A percentile compares a stretch with the other conserved stretches of the same genome.
These are phyloP conservation scores for Clarias fuscus DNA, from an alignment of 2,797 vertebrate species.

Conservation along the genomic window DNA sequence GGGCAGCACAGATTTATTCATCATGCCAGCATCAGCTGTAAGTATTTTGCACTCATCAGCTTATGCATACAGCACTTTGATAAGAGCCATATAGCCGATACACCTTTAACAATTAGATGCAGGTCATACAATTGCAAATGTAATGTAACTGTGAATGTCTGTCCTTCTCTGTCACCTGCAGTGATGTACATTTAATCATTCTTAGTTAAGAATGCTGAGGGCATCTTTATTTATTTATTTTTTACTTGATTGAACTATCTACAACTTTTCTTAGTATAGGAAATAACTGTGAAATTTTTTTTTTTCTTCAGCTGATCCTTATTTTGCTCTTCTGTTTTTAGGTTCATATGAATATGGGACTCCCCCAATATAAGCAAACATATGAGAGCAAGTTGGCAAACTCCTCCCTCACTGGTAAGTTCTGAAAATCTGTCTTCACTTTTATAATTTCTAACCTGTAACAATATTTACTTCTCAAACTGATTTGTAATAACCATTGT, in stretches of 20 bases:
- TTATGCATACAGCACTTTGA: constrained; percentile 33
- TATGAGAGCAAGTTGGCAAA: constrained; percentile 22
- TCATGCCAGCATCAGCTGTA: constrained; percentile 73
- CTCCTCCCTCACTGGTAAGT: constrained; percentile 44
- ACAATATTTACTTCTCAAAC: not conserved
- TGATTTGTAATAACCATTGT: not conserved
- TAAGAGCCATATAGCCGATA: not conserved
- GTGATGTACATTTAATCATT: not conserved
- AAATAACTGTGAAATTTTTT: not conserved
- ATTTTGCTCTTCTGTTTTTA: constrained; percentile 33
- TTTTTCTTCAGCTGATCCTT: not conserved
- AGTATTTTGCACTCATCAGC: constrained; percentile 58
- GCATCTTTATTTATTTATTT: not conserved
- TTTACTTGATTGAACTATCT: too few species aligned
- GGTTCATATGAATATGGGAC: constrained; percentile 39
- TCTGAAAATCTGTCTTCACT: constrained; percentile 13
- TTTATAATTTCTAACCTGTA: constrained; percentile 17
- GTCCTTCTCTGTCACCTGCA: not conserved
- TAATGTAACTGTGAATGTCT: not conserved
- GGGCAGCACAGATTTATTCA: constrained; percentile 74
- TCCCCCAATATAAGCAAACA: constrained; percentile 37
- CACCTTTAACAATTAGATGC: not conserved
- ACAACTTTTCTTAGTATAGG: not conserved
- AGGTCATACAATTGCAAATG: not conserved
- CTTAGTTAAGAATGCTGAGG: not conserved